Evolutionary conservation across 1,140 invertebrate genomes (phyloP).

Genomic region (Anadara kagoshimensis): DNA sequence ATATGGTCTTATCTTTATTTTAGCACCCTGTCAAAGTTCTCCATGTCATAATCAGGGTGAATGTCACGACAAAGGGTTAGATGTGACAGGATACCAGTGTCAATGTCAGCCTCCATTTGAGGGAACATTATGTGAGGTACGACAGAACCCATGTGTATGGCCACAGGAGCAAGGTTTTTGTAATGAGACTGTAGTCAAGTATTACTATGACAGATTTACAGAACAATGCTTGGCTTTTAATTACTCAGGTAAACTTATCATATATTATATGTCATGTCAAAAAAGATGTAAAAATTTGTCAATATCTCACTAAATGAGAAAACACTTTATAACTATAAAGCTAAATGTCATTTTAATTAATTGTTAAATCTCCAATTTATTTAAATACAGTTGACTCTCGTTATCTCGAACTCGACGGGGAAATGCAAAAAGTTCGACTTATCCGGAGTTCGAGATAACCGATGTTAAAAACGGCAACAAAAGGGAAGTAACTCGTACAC

Average conservation of each 20-base stretch:
- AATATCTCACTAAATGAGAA: too few relatives aligned
- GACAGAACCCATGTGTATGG: conserved; percentile 65
- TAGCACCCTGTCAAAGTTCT: conserved; percentile 61
- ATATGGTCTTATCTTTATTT: conserved; percentile 21
- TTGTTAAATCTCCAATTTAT: too few relatives aligned
- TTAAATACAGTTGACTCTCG: too few relatives aligned
- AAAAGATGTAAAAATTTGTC: too few relatives aligned
- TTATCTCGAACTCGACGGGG: too few relatives aligned
- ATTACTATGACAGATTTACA: conserved; percentile 64
- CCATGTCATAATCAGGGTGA: conserved; percentile 63
- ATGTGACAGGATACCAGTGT: conserved; percentile 52
- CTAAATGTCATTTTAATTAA: too few relatives aligned
- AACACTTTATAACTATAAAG: too few relatives aligned
- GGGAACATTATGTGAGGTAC: conserved; percentile 60
- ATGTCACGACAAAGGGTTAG: conserved; percentile 44
- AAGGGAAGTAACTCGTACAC: too few relatives aligned
- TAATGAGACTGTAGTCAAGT: conserved; percentile 54
- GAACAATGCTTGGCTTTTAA: conserved; percentile 66
- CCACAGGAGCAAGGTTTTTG: conserved; percentile 59
- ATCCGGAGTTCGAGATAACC: too few relatives aligned
- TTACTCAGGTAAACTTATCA: conserved; percentile 55
- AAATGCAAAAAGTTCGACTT: too few relatives aligned
- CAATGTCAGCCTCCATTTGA: conserved; percentile 62
- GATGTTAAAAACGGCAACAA: too few relatives aligned
- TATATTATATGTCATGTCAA: not conserved